These are phyloP conservation scores for Tautogolabrus adspersus DNA, from an alignment of 2,113 vertebrate genomes.

Conservation along the genomic window DNA sequence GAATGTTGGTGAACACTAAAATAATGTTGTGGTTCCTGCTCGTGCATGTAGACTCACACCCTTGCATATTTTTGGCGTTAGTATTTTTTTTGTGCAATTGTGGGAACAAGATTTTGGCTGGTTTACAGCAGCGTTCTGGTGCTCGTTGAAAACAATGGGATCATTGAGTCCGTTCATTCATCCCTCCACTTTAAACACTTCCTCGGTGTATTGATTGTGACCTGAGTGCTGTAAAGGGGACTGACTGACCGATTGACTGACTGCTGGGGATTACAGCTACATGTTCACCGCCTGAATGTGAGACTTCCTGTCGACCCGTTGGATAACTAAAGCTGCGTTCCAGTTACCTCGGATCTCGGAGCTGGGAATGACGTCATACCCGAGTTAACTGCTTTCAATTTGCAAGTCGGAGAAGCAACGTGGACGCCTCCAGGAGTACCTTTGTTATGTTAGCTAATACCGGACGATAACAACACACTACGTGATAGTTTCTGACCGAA, in stretches of 20 bases:
- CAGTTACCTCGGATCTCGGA: too few relatives aligned
- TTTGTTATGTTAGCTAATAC: too few relatives aligned
- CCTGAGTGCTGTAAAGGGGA: conserved; percentile 2
- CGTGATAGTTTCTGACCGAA: too few relatives aligned
- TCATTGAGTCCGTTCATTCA: conserved; percentile 15
- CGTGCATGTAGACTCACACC: neutral
- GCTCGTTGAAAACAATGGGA: neutral
- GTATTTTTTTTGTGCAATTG: conserved; percentile 9
- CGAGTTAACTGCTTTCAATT: too few relatives aligned
- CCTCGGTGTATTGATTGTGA: conserved; percentile 16
- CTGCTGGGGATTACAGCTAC: neutral
- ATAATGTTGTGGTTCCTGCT: conserved; percentile 1
- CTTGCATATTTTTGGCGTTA: conserved; percentile 3
- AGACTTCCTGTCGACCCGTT: neutral
- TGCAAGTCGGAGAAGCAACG: too few relatives aligned
- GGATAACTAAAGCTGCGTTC: too few relatives aligned
- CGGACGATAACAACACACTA: too few relatives aligned
- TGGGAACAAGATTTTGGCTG: conserved; percentile 25
- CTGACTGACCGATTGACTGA: neutral
- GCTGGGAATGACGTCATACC: too few relatives aligned
- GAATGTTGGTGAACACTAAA: neutral
- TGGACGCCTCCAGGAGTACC: too few relatives aligned
- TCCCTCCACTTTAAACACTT: conserved; percentile 16
- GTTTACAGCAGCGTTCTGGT: neutral
- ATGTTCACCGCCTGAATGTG: neutral